Evolutionary conservation across 2,888 invertebrate species (phyloP).

Genomic region (Parnassius glacialis): DNA sequence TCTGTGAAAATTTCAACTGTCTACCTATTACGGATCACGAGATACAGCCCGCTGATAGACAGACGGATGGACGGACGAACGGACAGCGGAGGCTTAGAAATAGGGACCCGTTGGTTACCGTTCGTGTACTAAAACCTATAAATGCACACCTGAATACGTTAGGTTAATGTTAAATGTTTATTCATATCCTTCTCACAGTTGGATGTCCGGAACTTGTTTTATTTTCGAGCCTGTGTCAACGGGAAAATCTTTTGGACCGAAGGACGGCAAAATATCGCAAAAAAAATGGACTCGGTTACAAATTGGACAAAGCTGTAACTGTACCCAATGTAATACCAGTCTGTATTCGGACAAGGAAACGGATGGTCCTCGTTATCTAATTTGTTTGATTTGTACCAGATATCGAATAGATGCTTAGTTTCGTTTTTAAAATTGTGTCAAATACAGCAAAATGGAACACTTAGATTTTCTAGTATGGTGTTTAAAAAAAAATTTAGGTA

Average conservation of each 20-base stretch:
- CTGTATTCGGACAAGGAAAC: neutral
- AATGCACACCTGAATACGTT: too few species aligned
- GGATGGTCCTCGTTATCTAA: neutral
- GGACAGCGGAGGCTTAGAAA: too few species aligned
- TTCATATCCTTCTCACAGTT: neutral
- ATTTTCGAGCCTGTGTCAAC: neutral
- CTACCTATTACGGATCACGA: too few species aligned
- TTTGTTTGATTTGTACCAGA: neutral
- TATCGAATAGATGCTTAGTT: neutral
- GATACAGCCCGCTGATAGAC: too few species aligned
- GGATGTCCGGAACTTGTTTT: conserved; percentile 1
- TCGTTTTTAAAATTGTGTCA: too few species aligned
- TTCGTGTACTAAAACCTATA: too few species aligned
- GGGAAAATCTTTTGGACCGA: neutral
- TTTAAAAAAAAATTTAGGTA: too few species aligned
- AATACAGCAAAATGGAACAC: too few species aligned
- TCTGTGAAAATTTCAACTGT: too few species aligned
- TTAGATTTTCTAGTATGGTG: too few species aligned
- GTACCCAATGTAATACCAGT: neutral
- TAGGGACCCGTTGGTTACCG: too few species aligned
- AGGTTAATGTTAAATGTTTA: neutral
- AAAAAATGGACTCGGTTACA: neutral
- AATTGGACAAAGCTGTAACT: neutral
- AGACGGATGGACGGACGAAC: too few species aligned
- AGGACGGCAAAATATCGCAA: neutral